Conservation (phyloP, 2,888 invertebrate genomes). For the Tachina fera region DNA sequence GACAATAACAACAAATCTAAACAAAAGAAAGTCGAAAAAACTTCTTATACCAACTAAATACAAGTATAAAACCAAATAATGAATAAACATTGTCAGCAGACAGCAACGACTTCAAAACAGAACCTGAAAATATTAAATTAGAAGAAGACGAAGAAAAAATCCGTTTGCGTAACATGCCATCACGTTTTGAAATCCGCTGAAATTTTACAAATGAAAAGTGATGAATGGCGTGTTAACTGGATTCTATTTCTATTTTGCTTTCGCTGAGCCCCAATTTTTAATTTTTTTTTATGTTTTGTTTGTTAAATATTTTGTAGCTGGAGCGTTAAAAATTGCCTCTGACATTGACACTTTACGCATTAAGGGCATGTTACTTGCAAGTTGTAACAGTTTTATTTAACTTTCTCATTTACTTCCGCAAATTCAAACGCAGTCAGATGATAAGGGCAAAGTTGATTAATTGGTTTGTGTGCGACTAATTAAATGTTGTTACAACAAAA, state of each 20-base stretch:
- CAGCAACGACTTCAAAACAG: slow-evolving; percentile 14
- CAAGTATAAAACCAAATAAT: slow-evolving; percentile 39
- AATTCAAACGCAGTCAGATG: slow-evolving; percentile 28
- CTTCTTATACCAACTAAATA: slow-evolving; percentile 36
- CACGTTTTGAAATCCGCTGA: slow-evolving; percentile 72
- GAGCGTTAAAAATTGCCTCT: slow-evolving; percentile 80
- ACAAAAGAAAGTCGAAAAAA: slow-evolving; percentile 34
- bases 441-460: slow-evolving; percentile 78
- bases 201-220: slow-evolving; percentile 75
- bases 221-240: slow-evolving; percentile 83
- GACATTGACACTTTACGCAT: slow-evolving; percentile 79
- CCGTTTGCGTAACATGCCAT: slow-evolving; percentile 70
- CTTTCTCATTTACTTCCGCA: slow-evolving; percentile 17
- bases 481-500: slow-evolving; percentile 74
- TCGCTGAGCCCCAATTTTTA: background rate
- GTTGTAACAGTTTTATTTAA: slow-evolving; percentile 34
- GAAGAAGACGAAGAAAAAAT: slow-evolving; percentile 49
- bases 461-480: slow-evolving; percentile 82
- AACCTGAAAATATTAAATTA: slow-evolving; percentile 58
- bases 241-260: slow-evolving; percentile 78
- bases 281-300: slow-evolving; percentile 55
- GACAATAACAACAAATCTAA: slow-evolving; percentile 31
- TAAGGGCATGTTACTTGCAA: slow-evolving; percentile 52
- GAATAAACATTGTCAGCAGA: slow-evolving; percentile 11
- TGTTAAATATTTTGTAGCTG: slow-evolving; percentile 74